These are phyloP conservation scores for Gallinago media DNA, from an alignment of 2,113 vertebrate species.

Conservation along the genomic window DNA sequence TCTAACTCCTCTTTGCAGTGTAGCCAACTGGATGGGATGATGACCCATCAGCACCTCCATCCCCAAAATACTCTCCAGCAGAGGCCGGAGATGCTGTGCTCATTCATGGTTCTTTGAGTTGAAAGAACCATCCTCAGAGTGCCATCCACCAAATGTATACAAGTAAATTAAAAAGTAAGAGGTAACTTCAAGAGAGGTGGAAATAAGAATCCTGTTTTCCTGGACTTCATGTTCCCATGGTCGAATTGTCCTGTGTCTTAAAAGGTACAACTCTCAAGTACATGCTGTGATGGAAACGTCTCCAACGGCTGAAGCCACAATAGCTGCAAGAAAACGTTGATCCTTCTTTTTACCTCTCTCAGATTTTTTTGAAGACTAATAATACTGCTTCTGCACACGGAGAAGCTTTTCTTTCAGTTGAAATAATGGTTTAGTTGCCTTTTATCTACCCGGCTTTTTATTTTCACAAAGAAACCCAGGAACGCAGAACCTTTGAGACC, in stretches of 20 bases:
- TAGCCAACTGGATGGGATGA: not conserved
- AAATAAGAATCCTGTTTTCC: not conserved
- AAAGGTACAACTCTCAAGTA: not conserved
- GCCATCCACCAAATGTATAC: not conserved
- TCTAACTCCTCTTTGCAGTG: not conserved
- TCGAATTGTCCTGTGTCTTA: not conserved
- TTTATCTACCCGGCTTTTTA: not conserved
- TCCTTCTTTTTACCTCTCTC: not conserved
- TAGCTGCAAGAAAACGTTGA: not conserved
- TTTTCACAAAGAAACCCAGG: not conserved
- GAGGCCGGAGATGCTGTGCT: not conserved
- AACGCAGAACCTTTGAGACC: not conserved
- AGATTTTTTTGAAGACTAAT: not conserved
- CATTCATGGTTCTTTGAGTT: not conserved
- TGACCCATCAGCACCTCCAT: not conserved
- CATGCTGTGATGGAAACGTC: not conserved
- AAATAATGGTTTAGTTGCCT: not conserved
- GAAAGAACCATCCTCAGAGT: not conserved
- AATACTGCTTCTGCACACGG: not conserved
- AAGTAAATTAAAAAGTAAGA: not conserved
- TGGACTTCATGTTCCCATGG: not conserved
- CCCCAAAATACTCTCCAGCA: not conserved
- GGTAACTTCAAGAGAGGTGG: not conserved
- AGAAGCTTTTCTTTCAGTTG: not conserved
- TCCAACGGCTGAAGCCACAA: not conserved